Percentiles rank a stretch among this genome's conserved stretches.
Conservation (phyloP, 2,888 invertebrate species). For the Amphipyra tragopoginis region DNA sequence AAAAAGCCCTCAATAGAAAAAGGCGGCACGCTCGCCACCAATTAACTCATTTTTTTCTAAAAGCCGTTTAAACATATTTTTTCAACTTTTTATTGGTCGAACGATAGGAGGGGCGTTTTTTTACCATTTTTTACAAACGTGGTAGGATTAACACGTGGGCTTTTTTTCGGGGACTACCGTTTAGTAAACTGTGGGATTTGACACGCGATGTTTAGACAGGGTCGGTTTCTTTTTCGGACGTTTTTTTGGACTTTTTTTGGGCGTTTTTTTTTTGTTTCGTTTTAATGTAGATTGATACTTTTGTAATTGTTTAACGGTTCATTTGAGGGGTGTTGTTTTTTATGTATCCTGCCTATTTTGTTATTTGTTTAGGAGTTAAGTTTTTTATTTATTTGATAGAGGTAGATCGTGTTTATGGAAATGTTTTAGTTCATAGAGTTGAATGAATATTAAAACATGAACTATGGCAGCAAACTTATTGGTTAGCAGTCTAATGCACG, state of each 20-base stretch:
- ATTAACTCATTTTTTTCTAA: slow-evolving; percentile 82
- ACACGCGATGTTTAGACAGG: slow-evolving; percentile 81
- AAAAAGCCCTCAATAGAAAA: slow-evolving; percentile 66
- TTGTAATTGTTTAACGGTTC: slow-evolving; percentile 80
- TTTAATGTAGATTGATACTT: slow-evolving; percentile 73
- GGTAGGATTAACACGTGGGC: slow-evolving; percentile 79
- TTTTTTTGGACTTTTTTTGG: slow-evolving; percentile 41
- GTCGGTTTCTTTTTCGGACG: slow-evolving; percentile 59
- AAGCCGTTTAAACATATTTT: slow-evolving; percentile 72
- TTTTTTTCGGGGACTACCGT: slow-evolving; percentile 69
- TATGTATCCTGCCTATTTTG: slow-evolving; percentile 42
- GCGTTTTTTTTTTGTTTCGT: slow-evolving; percentile 56
- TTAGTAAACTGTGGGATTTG: slow-evolving; percentile 77
- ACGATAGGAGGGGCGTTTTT: slow-evolving; percentile 81
- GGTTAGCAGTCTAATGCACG: too few relatives aligned
- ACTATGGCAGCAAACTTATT: too few relatives aligned
- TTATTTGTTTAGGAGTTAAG: slow-evolving; percentile 28
- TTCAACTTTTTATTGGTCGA: slow-evolving; percentile 81
- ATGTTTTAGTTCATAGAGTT: neutral
- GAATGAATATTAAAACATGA: slow-evolving; percentile 8
- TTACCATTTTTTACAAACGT: slow-evolving; percentile 73
- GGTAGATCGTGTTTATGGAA: slow-evolving; percentile 4
- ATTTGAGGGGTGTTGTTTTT: slow-evolving; percentile 71
- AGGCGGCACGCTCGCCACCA: slow-evolving; percentile 85
- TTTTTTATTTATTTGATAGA: slow-evolving; percentile 21